Percentiles rank a stretch among this genome's conserved stretches.
phyloP scores from a whole-genome alignment of 2,888 invertebrate species.

The Malachius bipustulatus region DNA sequence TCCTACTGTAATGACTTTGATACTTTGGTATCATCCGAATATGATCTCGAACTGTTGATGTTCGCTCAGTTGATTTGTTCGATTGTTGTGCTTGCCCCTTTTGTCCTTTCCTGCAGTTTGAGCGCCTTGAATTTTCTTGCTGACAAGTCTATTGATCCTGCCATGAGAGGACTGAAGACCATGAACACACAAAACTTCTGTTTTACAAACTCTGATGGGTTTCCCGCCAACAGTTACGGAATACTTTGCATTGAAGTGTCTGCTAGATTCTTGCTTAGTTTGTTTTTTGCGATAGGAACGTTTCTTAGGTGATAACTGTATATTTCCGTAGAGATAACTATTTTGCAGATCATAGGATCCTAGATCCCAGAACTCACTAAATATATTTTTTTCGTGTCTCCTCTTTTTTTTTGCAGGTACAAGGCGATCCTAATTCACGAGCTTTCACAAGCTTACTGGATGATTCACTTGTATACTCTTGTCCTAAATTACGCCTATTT shows the following conservation, averaged over 20 bases:
- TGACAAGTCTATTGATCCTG: conserved; percentile 12
- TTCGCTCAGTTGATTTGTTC: conserved; percentile 11
- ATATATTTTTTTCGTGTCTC: conserved; percentile 13
- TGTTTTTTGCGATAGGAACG: conserved; percentile 15
- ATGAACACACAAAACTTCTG: conserved; percentile 10
- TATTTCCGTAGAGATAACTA: conserved; percentile 14
- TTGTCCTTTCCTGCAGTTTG: conserved; percentile 9
- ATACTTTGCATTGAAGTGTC: conserved; percentile 4
- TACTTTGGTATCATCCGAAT: conserved; percentile 15
- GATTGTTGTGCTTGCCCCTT: conserved; percentile 12
- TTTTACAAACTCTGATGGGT: conserved; percentile 11
- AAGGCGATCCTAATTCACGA: conserved; percentile 5
- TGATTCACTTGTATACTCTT: background rate
- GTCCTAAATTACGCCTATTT: conserved; percentile 1
- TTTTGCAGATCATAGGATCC: conserved; percentile 14
- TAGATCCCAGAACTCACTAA: conserved; percentile 14
- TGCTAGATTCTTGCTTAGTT: conserved; percentile 13
- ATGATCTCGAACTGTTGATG: conserved; percentile 11
- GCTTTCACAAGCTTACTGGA: background rate
- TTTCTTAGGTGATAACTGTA: conserved; percentile 12
- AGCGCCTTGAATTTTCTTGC: conserved; percentile 9
- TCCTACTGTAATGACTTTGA: conserved; percentile 14
- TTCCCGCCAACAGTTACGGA: conserved; percentile 9
- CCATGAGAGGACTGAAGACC: conserved; percentile 4
- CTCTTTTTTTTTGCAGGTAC: no score